Evolutionary conservation across 2,888 invertebrate genomes (phyloP).

Genomic region (Drosophila koepferae): DNA sequence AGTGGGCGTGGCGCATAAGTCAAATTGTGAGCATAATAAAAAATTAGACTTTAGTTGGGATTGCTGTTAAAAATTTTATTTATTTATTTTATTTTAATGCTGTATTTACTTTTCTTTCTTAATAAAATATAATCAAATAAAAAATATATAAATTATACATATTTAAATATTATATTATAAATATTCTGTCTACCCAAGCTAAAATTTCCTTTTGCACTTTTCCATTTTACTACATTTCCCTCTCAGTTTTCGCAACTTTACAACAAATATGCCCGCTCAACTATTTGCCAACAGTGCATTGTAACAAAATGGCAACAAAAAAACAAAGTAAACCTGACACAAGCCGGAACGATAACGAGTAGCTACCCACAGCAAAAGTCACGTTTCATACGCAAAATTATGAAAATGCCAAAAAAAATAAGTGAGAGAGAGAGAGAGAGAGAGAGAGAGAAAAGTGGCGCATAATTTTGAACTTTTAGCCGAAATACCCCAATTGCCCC

Average conservation of each 20-base stretch:
- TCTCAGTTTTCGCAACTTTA: not conserved
- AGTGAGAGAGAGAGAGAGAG: no score
- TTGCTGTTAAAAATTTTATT: no score
- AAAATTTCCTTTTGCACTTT: no score
- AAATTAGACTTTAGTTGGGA: not conserved
- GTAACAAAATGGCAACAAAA: constrained; percentile 16
- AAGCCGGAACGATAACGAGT: constrained; percentile 39
- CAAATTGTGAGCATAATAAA: no score
- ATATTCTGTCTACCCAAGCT: no score
- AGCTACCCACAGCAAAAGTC: constrained; percentile 62
- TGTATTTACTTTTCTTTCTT: no score
- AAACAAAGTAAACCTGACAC: constrained; percentile 32
- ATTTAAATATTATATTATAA: no score
- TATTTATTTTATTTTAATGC: no score
- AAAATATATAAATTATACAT: no score
- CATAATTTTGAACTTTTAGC: constrained; percentile 63
- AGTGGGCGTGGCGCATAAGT: not conserved
- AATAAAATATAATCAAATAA: no score
- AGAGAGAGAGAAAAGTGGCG: constrained; percentile 35
- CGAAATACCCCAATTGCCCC: not conserved
- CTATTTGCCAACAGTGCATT: not conserved
- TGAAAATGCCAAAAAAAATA: constrained; percentile 70
- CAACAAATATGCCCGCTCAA: not conserved
- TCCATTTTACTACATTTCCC: not conserved
- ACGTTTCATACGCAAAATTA: constrained; percentile 77